These are phyloP conservation scores for Syrista parreyssii DNA, from an alignment of 2,888 invertebrate species.

Conservation along the genomic window DNA sequence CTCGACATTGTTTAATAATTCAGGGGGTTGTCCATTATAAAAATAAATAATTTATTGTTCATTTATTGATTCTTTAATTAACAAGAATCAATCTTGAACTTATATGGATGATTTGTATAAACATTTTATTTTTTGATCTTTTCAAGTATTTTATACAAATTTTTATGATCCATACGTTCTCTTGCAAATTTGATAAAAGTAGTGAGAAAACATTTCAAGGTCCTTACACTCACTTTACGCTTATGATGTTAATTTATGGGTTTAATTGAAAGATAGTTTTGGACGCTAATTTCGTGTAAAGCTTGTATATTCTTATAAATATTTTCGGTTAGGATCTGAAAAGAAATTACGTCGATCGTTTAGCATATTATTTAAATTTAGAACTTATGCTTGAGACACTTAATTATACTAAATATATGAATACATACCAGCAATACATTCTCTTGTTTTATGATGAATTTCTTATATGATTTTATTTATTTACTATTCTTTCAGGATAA, in stretches of 20 bases:
- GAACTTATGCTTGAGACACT: background rate
- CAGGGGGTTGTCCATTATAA: background rate
- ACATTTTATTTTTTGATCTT: background rate
- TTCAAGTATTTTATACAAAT: background rate
- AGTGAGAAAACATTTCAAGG: background rate
- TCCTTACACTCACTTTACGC: background rate
- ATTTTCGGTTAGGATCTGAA: background rate
- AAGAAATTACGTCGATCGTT: background rate
- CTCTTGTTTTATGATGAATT: background rate
- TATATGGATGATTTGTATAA: background rate
- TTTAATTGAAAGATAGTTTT: background rate
- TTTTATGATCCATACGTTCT: background rate
- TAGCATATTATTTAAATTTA: background rate
- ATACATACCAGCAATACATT: background rate
- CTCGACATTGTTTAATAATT: background rate
- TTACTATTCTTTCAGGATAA: conserved; percentile 21
- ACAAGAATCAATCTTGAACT: background rate
- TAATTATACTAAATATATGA: background rate
- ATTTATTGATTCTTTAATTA: background rate
- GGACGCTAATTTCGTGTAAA: background rate
- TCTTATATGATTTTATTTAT: conserved; percentile 10
- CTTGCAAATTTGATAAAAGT: background rate
- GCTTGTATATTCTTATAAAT: background rate
- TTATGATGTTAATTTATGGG: background rate
- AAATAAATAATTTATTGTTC: background rate